These are phyloP conservation scores for Lithobius niger DNA, from an alignment of 1,140 invertebrate species.

Conservation along the genomic window DNA sequence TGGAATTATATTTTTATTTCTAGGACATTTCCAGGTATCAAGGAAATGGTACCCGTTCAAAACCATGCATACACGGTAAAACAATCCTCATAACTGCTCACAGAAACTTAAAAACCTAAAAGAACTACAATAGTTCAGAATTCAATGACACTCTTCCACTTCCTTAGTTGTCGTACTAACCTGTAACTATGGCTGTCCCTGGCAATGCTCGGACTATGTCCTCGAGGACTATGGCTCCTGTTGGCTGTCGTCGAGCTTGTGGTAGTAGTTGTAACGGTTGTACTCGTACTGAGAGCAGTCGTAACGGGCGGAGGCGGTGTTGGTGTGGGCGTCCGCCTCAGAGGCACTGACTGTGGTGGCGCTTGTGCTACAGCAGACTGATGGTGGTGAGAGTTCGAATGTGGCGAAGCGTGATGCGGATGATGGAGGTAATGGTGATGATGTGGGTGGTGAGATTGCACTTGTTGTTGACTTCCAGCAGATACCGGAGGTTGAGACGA, in stretches of 20 bases:
- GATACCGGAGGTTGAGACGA: neutral
- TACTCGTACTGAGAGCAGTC: constrained; percentile 23
- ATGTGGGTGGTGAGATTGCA: neutral
- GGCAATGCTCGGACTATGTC: constrained; percentile 37
- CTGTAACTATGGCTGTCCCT: constrained; percentile 69
- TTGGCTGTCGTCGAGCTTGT: constrained; percentile 32
- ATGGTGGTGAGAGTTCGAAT: neutral
- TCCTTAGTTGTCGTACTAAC: too few species aligned
- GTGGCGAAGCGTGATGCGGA: neutral
- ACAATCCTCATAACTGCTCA: too few species aligned
- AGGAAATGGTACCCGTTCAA: too few species aligned
- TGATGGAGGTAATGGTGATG: neutral
- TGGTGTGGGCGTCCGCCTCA: neutral
- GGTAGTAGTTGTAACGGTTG: constrained; percentile 33
- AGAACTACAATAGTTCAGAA: too few species aligned
- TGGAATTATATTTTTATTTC: too few species aligned
- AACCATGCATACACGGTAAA: too few species aligned
- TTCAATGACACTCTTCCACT: too few species aligned
- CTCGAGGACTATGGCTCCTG: constrained; percentile 33
- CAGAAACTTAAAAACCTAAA: too few species aligned
- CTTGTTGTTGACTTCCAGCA: neutral
- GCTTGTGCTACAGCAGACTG: neutral
- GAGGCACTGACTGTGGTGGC: neutral
- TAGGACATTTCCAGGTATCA: too few species aligned
- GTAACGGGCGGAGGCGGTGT: constrained; percentile 21